Conservation (phyloP, 2,888 invertebrate species). For the Eremobia ochroleuca region DNA sequence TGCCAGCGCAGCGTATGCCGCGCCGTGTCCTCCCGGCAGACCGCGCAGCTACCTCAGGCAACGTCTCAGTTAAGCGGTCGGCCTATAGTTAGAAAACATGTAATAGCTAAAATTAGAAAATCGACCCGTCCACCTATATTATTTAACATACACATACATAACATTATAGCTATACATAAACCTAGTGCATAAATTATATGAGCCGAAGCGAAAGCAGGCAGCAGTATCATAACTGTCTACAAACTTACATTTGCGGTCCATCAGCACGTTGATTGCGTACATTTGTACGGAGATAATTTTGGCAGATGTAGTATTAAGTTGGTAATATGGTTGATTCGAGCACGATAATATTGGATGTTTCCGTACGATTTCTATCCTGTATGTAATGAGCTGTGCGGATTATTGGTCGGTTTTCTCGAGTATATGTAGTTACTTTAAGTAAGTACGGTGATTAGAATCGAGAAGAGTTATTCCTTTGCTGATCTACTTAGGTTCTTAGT, state of each 20-base stretch:
- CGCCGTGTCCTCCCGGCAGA: too few relatives aligned
- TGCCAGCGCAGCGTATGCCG: too few relatives aligned
- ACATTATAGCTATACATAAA: constrained; percentile 33
- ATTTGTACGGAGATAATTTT: constrained; percentile 33
- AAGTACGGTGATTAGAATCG: constrained; percentile 9
- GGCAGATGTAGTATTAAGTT: constrained; percentile 21
- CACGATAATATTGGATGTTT: constrained; percentile 64
- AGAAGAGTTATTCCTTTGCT: neutral
- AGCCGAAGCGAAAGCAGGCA: constrained; percentile 59
- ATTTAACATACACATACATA: constrained; percentile 47
- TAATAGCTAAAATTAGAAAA: constrained; percentile 34
- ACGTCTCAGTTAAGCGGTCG: too few relatives aligned
- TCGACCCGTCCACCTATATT: constrained; percentile 17
- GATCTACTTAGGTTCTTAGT: neutral
- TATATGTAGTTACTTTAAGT: constrained; percentile 4
- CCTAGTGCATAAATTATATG: constrained; percentile 57
- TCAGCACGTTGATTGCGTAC: constrained; percentile 18
- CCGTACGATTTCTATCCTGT: constrained; percentile 73
- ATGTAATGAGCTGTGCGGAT: constrained; percentile 45
- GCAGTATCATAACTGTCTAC: constrained; percentile 42
- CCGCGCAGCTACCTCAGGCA: too few relatives aligned
- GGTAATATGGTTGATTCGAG: constrained; percentile 50
- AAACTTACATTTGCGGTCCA: constrained; percentile 51
- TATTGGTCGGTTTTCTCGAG: constrained; percentile 41
- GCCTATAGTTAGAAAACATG: constrained; percentile 1